Percentiles rank a stretch among this genome's conserved stretches.
These are phyloP conservation scores for Antigone vipio DNA, from an alignment of 2,113 vertebrate genomes.

Conservation along the genomic window DNA sequence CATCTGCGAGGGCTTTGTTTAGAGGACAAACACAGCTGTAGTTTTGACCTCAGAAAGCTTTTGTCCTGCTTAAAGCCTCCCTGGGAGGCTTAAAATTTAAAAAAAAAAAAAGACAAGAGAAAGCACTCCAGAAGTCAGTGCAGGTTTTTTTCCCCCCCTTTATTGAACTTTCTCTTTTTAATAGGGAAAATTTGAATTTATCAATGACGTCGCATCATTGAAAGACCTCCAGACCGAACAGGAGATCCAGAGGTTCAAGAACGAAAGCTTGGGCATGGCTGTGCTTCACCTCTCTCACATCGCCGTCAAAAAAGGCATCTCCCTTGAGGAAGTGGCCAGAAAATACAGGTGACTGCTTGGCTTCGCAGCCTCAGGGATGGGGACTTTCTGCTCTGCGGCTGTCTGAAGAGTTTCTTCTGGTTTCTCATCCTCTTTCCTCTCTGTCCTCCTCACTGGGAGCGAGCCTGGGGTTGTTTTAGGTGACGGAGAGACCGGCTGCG, in stretches of 20 bases:
- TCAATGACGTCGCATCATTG: constrained; percentile 81
- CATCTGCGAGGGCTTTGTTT: background rate
- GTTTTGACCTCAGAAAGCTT: too few relatives aligned
- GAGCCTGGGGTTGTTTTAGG: background rate
- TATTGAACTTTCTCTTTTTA: background rate
- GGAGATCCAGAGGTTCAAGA: constrained; percentile 85
- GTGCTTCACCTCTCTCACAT: constrained; percentile 88
- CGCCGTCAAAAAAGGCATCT: constrained; percentile 69
- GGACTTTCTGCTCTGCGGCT: background rate
- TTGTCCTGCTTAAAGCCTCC: background rate
- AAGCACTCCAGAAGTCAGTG: rapidly evolving
- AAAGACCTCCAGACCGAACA: constrained; percentile 73
- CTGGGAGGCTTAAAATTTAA: background rate
- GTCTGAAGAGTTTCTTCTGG: background rate
- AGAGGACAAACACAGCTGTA: background rate
- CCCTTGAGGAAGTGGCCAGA: constrained; percentile 82
- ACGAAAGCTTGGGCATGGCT: constrained; percentile 93
- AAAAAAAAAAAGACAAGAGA: rapidly evolving
- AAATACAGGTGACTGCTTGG: constrained; percentile 76
- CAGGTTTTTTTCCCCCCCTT: rapidly evolving
- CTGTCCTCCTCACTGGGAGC: background rate
- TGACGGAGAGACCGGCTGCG: rapidly evolving
- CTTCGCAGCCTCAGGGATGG: rapidly evolving
- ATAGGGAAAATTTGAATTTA: constrained; percentile 89
- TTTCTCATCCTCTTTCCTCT: background rate